These are phyloP conservation scores for Stenchaetothrips biformis DNA, from an alignment of 2,888 invertebrate species.

Conservation along the genomic window DNA sequence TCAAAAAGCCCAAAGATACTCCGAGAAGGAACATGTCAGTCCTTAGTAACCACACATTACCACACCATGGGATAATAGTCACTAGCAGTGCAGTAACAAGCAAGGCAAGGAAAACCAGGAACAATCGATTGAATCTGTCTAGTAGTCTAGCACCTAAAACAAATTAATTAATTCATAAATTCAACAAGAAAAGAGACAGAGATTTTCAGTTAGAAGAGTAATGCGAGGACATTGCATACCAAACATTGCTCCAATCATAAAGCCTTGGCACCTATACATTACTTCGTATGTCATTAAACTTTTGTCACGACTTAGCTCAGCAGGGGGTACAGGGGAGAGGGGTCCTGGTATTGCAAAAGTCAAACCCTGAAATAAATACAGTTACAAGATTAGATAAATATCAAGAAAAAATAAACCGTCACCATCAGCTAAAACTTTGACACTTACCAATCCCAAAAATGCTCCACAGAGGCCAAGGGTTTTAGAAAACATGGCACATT, in stretches of 20 bases:
- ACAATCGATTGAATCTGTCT: constrained; percentile 43
- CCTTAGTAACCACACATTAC: constrained; percentile 42
- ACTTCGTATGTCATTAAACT: constrained; percentile 45
- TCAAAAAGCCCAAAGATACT: constrained; percentile 46
- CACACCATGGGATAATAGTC: constrained; percentile 45
- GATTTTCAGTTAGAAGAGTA: too few species aligned
- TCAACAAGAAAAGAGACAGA: neutral
- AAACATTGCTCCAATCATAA: constrained; percentile 45
- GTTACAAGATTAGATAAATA: neutral
- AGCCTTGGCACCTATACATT: constrained; percentile 44
- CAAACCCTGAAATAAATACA: constrained; percentile 42
- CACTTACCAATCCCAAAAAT: constrained; percentile 46
- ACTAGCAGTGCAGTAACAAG: constrained; percentile 45
- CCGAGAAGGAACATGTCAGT: constrained; percentile 44
- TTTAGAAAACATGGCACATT: constrained; percentile 42
- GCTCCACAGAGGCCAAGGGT: constrained; percentile 45
- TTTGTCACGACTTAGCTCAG: constrained; percentile 41
- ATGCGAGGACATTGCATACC: constrained; percentile 36
- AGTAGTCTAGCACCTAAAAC: constrained; percentile 40
- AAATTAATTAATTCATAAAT: neutral
- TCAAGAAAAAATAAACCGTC: neutral
- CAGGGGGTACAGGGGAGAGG: constrained; percentile 45
- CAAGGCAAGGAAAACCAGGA: constrained; percentile 45
- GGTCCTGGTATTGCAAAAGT: constrained; percentile 47
- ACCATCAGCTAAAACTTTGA: neutral